Conservation (phyloP, 2,888 invertebrate species). For the Dynastes grantii region DNA sequence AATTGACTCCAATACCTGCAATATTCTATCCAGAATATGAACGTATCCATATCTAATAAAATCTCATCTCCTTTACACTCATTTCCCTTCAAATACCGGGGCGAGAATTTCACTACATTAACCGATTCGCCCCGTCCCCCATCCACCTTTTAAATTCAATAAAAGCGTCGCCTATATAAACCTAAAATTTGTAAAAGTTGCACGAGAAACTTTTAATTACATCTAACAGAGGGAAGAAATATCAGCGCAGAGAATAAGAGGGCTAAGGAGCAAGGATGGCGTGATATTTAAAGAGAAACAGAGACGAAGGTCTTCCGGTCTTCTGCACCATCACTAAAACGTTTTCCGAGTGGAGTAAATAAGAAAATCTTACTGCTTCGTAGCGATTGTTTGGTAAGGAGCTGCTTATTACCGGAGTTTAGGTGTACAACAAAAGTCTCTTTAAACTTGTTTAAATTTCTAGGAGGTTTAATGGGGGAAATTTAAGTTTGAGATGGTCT, state of each 20-base stretch:
- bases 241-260: background rate
- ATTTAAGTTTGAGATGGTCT: too few relatives aligned
- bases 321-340: too few relatives aligned
- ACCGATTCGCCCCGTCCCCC: background rate
- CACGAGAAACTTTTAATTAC: constrained; percentile 36
- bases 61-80: too few relatives aligned
- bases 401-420: too few relatives aligned
- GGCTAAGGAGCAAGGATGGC: background rate
- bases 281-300: background rate
- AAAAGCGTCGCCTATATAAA: constrained; percentile 22
- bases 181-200: constrained; percentile 30
- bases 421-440: too few relatives aligned
- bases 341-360: background rate
- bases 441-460: too few relatives aligned
- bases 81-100: too few relatives aligned
- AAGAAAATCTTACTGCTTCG: background rate
- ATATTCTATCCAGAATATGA: too few relatives aligned
- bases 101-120: constrained; percentile 26
- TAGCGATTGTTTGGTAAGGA: background rate
- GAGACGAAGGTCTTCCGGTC: too few relatives aligned
- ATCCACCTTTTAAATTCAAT: constrained; percentile 22
- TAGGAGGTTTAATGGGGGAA: too few relatives aligned
- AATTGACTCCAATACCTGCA: too few relatives aligned
- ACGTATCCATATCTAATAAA: too few relatives aligned
- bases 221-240: constrained; percentile 26